A percentile compares a stretch with the other conserved stretches of the same genome.
Conservation (phyloP, 37 sponge, comb jelly and placozoan genomes). For the Ephydatia muelleri region DNA sequence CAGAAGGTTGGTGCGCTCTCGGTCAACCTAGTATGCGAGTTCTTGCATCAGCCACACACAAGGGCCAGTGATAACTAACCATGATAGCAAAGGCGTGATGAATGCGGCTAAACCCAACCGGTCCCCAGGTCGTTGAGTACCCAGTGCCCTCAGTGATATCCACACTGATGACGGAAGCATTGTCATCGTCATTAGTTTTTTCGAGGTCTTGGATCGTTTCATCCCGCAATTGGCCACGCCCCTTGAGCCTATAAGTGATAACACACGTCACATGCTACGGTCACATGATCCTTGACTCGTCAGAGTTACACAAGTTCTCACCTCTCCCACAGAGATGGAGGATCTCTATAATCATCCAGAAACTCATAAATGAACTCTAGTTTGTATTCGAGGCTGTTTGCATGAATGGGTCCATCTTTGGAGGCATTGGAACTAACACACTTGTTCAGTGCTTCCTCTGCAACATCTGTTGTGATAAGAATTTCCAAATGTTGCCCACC, state of each 20-base stretch:
- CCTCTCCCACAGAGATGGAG: no score
- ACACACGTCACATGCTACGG: neutral
- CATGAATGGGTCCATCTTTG: slow-evolving; percentile 5
- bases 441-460: slow-evolving; percentile 59
- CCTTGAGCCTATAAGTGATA: neutral
- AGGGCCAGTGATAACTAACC: slow-evolving; percentile 20
- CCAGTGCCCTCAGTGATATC: neutral
- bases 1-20: slow-evolving; percentile 35
- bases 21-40: neutral
- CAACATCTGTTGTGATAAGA: slow-evolving; percentile 41
- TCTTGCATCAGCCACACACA: no score
- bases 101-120: slow-evolving; percentile 7
- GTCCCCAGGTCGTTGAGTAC: slow-evolving; percentile 35
- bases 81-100: slow-evolving; percentile 25
- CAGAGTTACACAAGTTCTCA: no score
- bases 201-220: neutral
- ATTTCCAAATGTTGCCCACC: neutral
- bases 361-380: slow-evolving; percentile 45
- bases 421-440: slow-evolving; percentile 46
- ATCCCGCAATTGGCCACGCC: neutral
- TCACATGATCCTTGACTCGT: no score
- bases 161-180: neutral
- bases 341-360: slow-evolving; percentile 44
- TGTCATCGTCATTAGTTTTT: neutral
- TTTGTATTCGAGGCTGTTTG: slow-evolving; percentile 28